Percentiles rank a stretch among this genome's conserved stretches.
These are phyloP conservation scores for Noctua janthe DNA, from an alignment of 2,888 invertebrate genomes.

Conservation along the genomic window DNA sequence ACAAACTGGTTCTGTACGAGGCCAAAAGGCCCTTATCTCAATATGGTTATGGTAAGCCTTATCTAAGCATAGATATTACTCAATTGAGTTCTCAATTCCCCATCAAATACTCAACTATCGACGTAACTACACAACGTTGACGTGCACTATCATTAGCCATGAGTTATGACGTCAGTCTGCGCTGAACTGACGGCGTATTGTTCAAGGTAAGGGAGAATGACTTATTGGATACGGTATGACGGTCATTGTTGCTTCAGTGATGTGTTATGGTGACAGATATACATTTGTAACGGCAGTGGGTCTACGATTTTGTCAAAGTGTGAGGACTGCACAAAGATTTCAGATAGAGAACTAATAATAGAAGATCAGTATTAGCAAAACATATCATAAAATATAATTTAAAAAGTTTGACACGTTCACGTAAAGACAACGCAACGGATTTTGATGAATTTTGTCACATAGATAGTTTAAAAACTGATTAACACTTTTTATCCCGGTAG, in stretches of 20 bases:
- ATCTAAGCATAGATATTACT: not conserved
- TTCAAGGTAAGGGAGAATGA: constrained; percentile 52
- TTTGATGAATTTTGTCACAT: no score
- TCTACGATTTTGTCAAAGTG: not conserved
- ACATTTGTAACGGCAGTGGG: not conserved
- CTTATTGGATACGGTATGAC: constrained; percentile 44
- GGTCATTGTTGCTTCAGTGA: constrained; percentile 19
- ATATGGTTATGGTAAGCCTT: no score
- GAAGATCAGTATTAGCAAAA: no score
- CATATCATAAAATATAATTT: no score
- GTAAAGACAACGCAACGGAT: no score
- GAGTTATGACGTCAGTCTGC: constrained; percentile 64
- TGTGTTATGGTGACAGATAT: not conserved
- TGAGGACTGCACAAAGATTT: not conserved
- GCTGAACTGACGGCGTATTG: constrained; percentile 48
- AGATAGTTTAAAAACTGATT: no score
- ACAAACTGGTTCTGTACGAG: no score
- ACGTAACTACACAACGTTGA: constrained; percentile 30
- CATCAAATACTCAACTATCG: constrained; percentile 36
- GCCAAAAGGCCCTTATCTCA: no score
- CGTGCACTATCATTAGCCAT: constrained; percentile 64
- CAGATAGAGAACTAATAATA: not conserved
- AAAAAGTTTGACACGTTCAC: no score
- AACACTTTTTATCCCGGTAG: no score
- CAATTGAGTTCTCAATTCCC: constrained; percentile 14